Percentiles rank a stretch among this genome's conserved stretches.
Evolutionary conservation across 2,113 vertebrate species (phyloP).

Genomic region (Phycodurus eques): DNA sequence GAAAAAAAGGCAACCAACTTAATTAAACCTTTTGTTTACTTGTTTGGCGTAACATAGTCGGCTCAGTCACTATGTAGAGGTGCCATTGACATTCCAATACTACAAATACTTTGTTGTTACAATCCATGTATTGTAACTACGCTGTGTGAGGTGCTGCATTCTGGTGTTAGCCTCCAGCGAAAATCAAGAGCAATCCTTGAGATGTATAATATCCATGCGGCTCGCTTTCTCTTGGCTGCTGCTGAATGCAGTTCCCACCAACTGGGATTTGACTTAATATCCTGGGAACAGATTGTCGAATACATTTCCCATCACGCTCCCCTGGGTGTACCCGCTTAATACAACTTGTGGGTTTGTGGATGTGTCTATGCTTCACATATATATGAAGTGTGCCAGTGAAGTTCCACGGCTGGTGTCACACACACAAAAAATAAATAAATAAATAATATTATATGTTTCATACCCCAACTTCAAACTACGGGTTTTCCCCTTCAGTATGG

Average conservation of each 20-base stretch:
- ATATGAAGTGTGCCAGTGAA: constrained; percentile 9
- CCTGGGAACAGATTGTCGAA: constrained; percentile 39
- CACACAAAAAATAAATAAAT: not conserved
- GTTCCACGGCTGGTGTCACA: not conserved
- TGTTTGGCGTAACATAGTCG: not conserved
- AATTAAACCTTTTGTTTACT: not conserved
- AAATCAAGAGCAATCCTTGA: constrained; percentile 54
- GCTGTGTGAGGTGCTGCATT: constrained; percentile 22
- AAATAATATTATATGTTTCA: not conserved
- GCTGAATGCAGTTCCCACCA: constrained; percentile 17
- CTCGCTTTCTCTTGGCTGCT: constrained; percentile 33
- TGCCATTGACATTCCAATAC: constrained; percentile 8
- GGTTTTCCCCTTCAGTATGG: no score
- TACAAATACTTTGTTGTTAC: constrained; percentile 6
- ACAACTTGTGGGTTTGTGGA: constrained; percentile 24
- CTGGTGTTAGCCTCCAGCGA: constrained; percentile 24
- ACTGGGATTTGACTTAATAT: constrained; percentile 38
- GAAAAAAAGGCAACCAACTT: not conserved
- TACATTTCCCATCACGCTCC: constrained; percentile 42
- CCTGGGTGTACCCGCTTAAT: constrained; percentile 38
- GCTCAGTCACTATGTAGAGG: not conserved
- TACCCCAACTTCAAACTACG: not conserved
- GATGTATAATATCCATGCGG: constrained; percentile 45
- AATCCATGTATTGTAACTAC: constrained; percentile 15
- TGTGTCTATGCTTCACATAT: constrained; percentile 13